These are phyloP conservation scores for Archivesica marissinica DNA, from an alignment of 1,140 invertebrate genomes.

Conservation along the genomic window DNA sequence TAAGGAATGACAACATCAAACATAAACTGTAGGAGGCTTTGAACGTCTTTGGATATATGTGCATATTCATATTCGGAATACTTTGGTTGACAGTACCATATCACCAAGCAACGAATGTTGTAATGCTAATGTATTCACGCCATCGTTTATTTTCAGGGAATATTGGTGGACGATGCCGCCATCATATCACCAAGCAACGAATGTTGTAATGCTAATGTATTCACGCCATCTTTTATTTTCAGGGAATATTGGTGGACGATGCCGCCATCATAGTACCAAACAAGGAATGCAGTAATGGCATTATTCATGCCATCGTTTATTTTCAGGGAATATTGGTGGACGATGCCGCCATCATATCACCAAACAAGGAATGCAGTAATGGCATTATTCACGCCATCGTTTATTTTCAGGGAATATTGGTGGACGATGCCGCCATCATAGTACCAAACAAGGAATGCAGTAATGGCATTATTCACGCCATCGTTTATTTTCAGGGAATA, in stretches of 20 bases:
- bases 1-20: too few species aligned
- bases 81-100: too few species aligned
- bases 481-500: slow-evolving; percentile 54
- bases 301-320: slow-evolving; percentile 58
- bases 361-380: too few species aligned
- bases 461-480: slow-evolving; percentile 53
- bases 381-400: neutral
- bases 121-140: too few species aligned
- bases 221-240: neutral
- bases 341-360: too few species aligned
- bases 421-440: slow-evolving; percentile 55
- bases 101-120: too few species aligned
- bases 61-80: too few species aligned
- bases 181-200: slow-evolving; percentile 53
- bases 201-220: slow-evolving; percentile 39
- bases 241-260: slow-evolving; percentile 60
- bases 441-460: slow-evolving; percentile 44
- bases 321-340: too few species aligned
- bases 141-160: slow-evolving; percentile 32
- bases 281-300: slow-evolving; percentile 46
- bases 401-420: slow-evolving; percentile 50
- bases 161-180: slow-evolving; percentile 52
- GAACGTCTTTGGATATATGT: too few species aligned
- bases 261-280: slow-evolving; percentile 50
- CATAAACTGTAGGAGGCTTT: too few species aligned